phyloP scores from a whole-genome alignment of 2,113 vertebrate genomes.

The Ctenodactylus gundi region DNA sequence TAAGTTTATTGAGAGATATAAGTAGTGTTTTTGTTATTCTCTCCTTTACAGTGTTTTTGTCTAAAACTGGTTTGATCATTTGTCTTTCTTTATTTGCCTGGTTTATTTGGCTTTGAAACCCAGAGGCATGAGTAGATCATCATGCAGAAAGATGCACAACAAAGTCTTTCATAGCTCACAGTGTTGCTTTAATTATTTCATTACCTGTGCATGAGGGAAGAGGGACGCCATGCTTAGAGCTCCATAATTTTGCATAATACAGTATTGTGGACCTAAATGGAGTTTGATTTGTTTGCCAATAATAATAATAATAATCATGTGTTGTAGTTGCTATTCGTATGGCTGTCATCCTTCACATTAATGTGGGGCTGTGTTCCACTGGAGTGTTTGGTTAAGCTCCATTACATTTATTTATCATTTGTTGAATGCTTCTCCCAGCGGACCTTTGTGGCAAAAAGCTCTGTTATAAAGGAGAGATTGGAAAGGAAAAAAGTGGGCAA shows the following conservation, averaged over 20 bases:
- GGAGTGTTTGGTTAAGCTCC: neutral
- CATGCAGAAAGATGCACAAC: neutral
- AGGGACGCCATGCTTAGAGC: neutral
- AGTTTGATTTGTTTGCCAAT: neutral
- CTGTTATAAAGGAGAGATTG: neutral
- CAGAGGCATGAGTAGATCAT: neutral
- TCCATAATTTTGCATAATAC: neutral
- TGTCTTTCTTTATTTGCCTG: neutral
- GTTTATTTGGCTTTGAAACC: neutral
- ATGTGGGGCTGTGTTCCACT: neutral
- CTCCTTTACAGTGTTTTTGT: neutral
- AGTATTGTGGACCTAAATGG: neutral
- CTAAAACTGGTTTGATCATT: neutral
- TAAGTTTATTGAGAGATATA: neutral
- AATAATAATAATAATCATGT: neutral
- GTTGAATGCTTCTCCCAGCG: neutral
- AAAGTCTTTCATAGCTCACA: neutral
- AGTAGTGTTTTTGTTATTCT: neutral
- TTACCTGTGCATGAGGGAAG: neutral
- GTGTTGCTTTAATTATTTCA: neutral
- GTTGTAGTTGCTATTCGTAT: neutral
- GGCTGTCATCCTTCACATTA: neutral
- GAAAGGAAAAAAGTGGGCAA: neutral
- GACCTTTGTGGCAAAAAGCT: neutral
- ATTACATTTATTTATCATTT: neutral